A percentile compares a stretch with the other conserved stretches of the same genome.
These are phyloP conservation scores for Dendronephthya gigantea DNA, from an alignment of 64 coral and sea anemone genomes.

Conservation along the genomic window DNA sequence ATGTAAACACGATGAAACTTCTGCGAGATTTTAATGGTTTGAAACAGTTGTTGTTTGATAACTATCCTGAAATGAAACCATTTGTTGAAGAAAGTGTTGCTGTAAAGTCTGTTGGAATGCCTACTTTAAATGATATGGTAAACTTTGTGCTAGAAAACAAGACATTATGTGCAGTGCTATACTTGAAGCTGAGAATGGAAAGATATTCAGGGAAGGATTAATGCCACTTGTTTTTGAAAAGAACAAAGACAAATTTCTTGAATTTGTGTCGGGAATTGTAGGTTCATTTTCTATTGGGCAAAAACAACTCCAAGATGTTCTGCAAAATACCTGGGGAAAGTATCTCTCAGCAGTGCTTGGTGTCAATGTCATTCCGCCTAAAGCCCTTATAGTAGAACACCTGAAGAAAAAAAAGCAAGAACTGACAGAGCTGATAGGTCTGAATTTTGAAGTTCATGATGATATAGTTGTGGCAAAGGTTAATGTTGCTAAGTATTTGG, in stretches of 20 bases:
- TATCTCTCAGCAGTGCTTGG: neutral
- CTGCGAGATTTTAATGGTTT: no score
- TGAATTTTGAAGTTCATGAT: slow-evolving; percentile 10
- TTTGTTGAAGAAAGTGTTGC: no score
- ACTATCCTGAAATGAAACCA: no score
- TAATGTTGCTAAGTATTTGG: slow-evolving; percentile 5
- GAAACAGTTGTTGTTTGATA: no score
- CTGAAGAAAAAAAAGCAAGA: neutral
- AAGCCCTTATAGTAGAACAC: neutral
- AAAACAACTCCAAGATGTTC: neutral
- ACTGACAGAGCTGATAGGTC: neutral
- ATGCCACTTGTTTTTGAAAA: slow-evolving; percentile 9
- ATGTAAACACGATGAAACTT: no score
- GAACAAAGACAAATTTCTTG: neutral
- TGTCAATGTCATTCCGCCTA: slow-evolving; percentile 2
- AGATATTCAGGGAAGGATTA: no score
- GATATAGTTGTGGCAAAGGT: slow-evolving; percentile 19
- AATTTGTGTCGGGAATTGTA: slow-evolving; percentile 16
- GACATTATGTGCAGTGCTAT: no score
- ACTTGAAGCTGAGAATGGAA: no score
- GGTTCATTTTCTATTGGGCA: slow-evolving; percentile 19
- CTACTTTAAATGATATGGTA: no score
- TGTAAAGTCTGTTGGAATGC: no score
- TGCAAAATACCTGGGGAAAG: slow-evolving; percentile 23
- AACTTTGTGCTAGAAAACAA: no score